Conservation (phyloP, 2,797 vertebrate species). For the Loriculus beryllinus region DNA sequence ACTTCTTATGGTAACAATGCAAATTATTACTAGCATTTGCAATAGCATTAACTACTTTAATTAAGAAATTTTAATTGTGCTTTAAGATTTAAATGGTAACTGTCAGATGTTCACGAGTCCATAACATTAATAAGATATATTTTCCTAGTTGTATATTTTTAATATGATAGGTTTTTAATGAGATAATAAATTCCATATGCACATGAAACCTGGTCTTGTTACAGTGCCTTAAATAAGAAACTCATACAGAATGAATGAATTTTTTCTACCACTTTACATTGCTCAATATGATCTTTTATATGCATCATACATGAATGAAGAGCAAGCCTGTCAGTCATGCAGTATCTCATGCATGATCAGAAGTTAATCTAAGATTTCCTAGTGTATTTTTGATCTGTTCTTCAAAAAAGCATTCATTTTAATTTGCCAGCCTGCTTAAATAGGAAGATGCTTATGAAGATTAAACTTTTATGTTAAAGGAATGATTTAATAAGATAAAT, state of each 20-base stretch:
- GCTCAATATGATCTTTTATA: background rate
- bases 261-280: background rate
- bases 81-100: background rate
- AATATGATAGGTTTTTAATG: background rate
- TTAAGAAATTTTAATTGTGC: background rate
- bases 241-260: background rate
- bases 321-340: background rate
- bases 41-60: background rate
- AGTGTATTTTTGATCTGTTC: background rate
- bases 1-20: background rate
- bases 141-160: background rate
- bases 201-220: background rate
- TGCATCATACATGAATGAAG: conserved; percentile 25
- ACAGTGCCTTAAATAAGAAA: background rate
- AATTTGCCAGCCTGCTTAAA: background rate
- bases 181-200: background rate
- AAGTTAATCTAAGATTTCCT: background rate
- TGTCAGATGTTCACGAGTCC: background rate
- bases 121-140: background rate
- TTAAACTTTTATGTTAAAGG: background rate
- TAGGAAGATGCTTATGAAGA: background rate
- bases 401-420: background rate
- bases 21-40: background rate
- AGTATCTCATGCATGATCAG: background rate
- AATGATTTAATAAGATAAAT: background rate